Base-by-base conservation (phyloP, 1,140 invertebrate species). In the Drosophila ficusphila region DNA sequence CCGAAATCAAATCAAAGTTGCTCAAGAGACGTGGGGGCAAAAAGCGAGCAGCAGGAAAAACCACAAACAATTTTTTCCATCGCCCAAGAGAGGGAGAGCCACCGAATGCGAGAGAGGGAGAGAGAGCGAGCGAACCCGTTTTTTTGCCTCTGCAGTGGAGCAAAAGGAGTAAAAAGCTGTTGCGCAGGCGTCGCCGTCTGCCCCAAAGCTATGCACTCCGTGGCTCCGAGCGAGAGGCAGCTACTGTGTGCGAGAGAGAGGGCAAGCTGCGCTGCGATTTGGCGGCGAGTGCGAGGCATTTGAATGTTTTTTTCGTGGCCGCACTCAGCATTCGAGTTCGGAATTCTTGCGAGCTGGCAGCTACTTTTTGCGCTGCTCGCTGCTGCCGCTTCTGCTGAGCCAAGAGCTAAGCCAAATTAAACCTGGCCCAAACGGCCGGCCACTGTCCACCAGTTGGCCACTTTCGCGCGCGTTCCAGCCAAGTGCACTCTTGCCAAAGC, bases 301-400 rank as follows among this genome's bases (percentile, higher is more conserved):
- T 90, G 76, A 78, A 90, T 76, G 79, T 90, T 90, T 90, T 90
- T 90, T 90, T 90, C 89, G 73, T 76, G 60, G 67, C 73, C 54
- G 70, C 72, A 71, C 76, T 85, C 89, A 89, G 79, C 89, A 90
- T 90, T 90, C 89, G 89, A 81, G 89, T 90, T 90, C 89, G 89
- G 89, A 90, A 90, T 90, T 90, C 89, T 90, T 90, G 77, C 89
- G 83, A 90, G 89, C 75, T 90, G 89, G 89, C 67, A 90, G 89
- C 89, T 89, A 85, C 77, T 81, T 88, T 88, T 90, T 90, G 76
- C 54, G 44, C 56, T 75, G 71, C 75, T 76, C 48, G 47, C 31
- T 48, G 38, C 38, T 25, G 41, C 41, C 48, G 41, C 29, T 33
- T 34, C 53, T 46, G 41, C 51, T 53, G 58, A 54, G 49, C 71